phyloP scores from a whole-genome alignment of 64 coral and sea anemone species.

The Stylophora pistillata region DNA sequence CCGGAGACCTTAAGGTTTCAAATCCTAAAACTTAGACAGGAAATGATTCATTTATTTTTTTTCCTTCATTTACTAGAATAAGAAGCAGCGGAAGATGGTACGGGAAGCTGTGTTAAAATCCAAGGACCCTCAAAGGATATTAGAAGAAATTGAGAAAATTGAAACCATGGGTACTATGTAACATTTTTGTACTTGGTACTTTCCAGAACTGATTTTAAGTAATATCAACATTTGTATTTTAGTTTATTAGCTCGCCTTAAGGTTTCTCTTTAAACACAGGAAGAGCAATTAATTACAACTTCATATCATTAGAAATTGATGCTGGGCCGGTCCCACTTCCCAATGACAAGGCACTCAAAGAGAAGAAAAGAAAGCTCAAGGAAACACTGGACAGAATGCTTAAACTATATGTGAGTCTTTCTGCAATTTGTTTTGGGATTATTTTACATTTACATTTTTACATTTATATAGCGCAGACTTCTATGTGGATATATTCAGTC shows the following conservation, averaged over 20 bases:
- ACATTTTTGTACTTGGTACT: not conserved
- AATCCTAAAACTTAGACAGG: too few relatives aligned
- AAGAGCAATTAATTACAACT: too few relatives aligned
- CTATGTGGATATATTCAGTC: too few relatives aligned
- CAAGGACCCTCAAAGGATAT: slow-evolving; percentile 92
- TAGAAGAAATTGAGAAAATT: slow-evolving; percentile 98
- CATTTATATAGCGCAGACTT: too few relatives aligned
- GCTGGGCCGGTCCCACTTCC: slow-evolving; percentile 90
- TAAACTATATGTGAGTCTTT: slow-evolving; percentile 79
- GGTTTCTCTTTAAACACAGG: not conserved
- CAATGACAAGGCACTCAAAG: slow-evolving; percentile 98
- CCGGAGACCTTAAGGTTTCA: too few relatives aligned
- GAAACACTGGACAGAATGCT: slow-evolving; percentile 91
- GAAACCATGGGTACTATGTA: slow-evolving; percentile 74
- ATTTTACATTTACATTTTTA: too few relatives aligned
- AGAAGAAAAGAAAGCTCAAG: slow-evolving; percentile 93
- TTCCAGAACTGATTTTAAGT: not conserved
- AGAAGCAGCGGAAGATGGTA: slow-evolving; percentile 97
- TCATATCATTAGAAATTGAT: slow-evolving; percentile 69
- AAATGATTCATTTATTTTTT: not conserved
- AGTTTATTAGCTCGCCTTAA: too few relatives aligned
- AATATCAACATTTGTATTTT: too few relatives aligned
- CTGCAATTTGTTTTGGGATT: not conserved
- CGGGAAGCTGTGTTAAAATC: slow-evolving; percentile 95
- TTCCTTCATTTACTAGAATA: slow-evolving; percentile 61